Evolutionary conservation across 1,140 invertebrate species (phyloP).

Genomic region (Trichonephila clavata): DNA sequence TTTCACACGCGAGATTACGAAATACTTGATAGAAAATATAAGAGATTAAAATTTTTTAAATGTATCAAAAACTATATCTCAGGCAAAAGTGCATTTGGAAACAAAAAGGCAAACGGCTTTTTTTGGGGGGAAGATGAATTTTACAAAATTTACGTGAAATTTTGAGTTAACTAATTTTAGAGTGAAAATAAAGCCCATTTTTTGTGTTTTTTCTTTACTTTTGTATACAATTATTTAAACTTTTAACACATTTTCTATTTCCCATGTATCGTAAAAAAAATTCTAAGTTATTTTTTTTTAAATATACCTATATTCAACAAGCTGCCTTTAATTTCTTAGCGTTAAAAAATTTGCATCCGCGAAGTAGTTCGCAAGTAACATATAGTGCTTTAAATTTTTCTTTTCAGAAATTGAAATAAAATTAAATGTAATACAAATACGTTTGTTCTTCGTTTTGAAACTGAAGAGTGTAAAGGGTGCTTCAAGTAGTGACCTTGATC

Average conservation of each 20-base stretch:
- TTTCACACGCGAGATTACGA: background rate
- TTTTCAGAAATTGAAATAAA: background rate
- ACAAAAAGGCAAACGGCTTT: conserved; percentile 72
- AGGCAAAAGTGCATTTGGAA: conserved; percentile 15
- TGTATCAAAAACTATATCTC: conserved; percentile 54
- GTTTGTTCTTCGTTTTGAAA: background rate
- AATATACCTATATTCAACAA: too few relatives aligned
- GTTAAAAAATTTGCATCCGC: too few relatives aligned
- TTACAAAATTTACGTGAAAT: background rate
- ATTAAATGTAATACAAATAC: background rate
- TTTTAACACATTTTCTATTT: background rate
- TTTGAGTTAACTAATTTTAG: background rate
- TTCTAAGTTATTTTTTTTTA: background rate
- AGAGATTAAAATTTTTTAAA: conserved; percentile 34
- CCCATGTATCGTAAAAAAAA: background rate
- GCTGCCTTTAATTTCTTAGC: too few relatives aligned
- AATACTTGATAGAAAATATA: conserved; percentile 36
- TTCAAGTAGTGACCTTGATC: background rate
- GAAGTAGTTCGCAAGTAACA: background rate
- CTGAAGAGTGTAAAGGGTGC: background rate
- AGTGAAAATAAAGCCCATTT: background rate
- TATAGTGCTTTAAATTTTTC: background rate
- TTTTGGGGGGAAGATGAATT: background rate
- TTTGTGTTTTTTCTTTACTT: background rate
- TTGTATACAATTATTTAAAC: background rate